Evolutionary conservation across 2,797 vertebrate genomes (phyloP).

Genomic region (Pseudocheirus occidentalis): DNA sequence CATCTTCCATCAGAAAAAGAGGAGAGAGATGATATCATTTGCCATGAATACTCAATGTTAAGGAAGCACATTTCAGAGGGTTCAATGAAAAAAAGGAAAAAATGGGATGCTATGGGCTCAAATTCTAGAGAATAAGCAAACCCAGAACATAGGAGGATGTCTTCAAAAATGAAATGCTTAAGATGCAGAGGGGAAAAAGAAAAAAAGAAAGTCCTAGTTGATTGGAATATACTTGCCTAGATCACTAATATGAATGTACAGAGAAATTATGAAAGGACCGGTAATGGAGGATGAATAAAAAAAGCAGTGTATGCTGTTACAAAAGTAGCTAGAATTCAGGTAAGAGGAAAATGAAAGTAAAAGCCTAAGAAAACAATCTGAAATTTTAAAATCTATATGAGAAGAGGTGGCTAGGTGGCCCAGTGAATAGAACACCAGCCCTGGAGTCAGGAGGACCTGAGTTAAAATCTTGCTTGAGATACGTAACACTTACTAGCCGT

Average conservation of each 20-base stretch:
- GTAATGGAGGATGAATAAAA: not conserved
- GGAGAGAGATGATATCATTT: not conserved
- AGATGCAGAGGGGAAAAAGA: not conserved
- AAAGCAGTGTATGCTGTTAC: not conserved
- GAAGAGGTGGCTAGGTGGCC: too few species aligned
- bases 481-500: too few species aligned
- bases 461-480: too few species aligned
- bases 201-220: not conserved
- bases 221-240: not conserved
- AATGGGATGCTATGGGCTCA: not conserved
- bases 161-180: not conserved
- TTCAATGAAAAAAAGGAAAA: not conserved
- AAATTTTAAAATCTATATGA: not conserved
- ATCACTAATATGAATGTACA: not conserved
- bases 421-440: too few species aligned
- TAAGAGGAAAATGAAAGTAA: not conserved
- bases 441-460: too few species aligned
- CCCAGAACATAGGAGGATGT: not conserved
- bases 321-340: not conserved
- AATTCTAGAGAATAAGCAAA: not conserved
- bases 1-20: not conserved
- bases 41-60: not conserved
- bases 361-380: not conserved
- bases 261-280: not conserved
- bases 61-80: not conserved